A percentile compares a stretch with the other conserved stretches of the same genome.
Conservation (phyloP, 92 coral and sea anemone genomes). For the Virgularia gustaviana region DNA sequence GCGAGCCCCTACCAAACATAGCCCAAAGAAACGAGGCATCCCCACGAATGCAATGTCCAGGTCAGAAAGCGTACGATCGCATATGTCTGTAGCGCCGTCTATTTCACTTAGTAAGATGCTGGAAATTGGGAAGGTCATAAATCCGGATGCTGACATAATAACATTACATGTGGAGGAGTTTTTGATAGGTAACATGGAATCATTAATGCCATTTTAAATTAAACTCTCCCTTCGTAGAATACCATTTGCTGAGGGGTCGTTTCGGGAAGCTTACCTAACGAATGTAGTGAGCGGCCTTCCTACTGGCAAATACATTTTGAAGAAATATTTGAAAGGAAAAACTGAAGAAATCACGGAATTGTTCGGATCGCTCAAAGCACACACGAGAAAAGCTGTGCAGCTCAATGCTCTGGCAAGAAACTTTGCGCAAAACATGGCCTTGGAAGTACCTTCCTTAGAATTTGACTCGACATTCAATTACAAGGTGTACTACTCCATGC, state of each 20-base stretch:
- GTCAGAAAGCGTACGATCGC: background rate
- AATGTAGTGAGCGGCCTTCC: conserved; percentile 51
- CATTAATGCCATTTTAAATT: conserved; percentile 17
- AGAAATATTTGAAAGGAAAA: conserved; percentile 48
- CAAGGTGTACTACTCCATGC: conserved; percentile 42
- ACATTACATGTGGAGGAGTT: conserved; percentile 23
- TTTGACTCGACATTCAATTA: conserved; percentile 40
- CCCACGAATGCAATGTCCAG: background rate
- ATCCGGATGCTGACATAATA: conserved; percentile 5
- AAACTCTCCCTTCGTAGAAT: conserved; percentile 39
- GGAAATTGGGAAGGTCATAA: conserved; percentile 17
- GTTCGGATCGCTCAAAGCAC: conserved; percentile 52
- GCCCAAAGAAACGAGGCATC: conserved; percentile 13
- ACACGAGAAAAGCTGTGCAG: conserved; percentile 65
- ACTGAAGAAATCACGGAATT: conserved; percentile 42
- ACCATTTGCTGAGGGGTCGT: conserved; percentile 53
- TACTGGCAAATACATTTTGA: conserved; percentile 49
- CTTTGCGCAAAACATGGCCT: conserved; percentile 45
- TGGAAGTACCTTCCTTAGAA: conserved; percentile 36
- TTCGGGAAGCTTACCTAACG: conserved; percentile 59
- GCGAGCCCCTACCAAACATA: conserved; percentile 31
- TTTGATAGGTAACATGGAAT: conserved; percentile 20
- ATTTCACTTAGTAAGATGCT: conserved; percentile 8
- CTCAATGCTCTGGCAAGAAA: conserved; percentile 57
- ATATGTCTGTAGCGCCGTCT: background rate